Evolutionary conservation across 2,797 vertebrate species (phyloP).

Genomic region (Phalloptychus januarius): DNA sequence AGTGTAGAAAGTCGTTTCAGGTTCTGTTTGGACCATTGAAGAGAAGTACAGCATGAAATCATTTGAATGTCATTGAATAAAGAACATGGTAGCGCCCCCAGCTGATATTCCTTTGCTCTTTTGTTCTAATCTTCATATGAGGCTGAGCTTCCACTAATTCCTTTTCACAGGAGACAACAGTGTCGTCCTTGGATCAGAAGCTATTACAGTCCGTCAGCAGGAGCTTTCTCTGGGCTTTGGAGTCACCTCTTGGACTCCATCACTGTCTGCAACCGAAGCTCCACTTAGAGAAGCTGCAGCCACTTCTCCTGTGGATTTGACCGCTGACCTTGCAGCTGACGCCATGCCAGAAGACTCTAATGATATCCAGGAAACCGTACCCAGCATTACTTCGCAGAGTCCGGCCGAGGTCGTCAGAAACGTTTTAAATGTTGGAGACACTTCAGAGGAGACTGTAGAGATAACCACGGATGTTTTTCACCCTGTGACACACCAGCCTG

Average conservation of each 20-base stretch:
- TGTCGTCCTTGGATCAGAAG: constrained; percentile 59
- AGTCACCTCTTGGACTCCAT: constrained; percentile 17
- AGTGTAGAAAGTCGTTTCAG: background rate
- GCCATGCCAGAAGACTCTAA: constrained; percentile 2
- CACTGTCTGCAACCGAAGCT: background rate
- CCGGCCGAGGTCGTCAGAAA: background rate
- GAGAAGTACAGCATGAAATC: background rate
- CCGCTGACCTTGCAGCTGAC: background rate
- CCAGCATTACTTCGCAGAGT: background rate
- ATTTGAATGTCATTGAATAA: background rate
- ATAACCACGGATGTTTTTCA: background rate
- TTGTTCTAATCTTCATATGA: background rate
- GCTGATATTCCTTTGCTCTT: background rate
- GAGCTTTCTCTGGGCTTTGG: constrained; percentile 12
- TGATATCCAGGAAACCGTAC: constrained; percentile 13
- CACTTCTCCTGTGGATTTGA: constrained; percentile 8
- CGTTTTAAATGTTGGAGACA: constrained; percentile 10
- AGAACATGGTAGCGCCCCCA: background rate
- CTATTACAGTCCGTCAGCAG: constrained; percentile 1
- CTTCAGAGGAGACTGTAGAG: constrained; percentile 24
- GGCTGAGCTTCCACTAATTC: constrained; percentile 1
- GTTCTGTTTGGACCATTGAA: background rate
- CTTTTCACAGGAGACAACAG: constrained; percentile 64
- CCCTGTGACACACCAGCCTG: constrained; percentile 15
- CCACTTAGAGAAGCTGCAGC: background rate